Evolutionary conservation across 2,113 vertebrate species (phyloP), one percentile per base, ranked within the genome.

Genomic region (Lagopus leucura): DNA sequence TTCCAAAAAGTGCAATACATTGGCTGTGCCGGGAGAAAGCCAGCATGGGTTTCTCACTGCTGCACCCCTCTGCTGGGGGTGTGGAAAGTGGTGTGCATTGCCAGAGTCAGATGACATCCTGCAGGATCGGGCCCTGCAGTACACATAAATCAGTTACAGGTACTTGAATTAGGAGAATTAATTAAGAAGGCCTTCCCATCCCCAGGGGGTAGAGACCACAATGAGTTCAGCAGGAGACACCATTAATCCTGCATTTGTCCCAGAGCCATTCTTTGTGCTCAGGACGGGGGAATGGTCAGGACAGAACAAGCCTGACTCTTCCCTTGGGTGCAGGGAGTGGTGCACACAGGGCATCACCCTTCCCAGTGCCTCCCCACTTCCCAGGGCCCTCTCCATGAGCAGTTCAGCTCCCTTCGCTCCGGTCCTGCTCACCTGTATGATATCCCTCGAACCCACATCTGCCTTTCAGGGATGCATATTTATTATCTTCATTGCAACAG

Each of bases 121-220:
- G 74, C 38, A 84, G 70, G 38, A 81, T 84, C 72, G 65, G 72
- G 60, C 36, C 72, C 47, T 30, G 18, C 65, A 32, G 47, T 47
- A n/a, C 67, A 25, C 54, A 90, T 90, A 93, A 96, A 97, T 97
- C 94, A 93, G 93, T 92, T 70, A 94, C 93, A 96, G 91, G 43
- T 82, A 30, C 80, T 75, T 96, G 89, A 82, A 92, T 91, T 61
- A 81, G 64, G 80, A 94, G 64, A 93, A 95, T 92, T 92, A 84
- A 86, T 95, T 82, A 75, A 38, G 21, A 82, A 73, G 91, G 69
- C 71, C 67, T 92, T 95, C 85, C 84, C 73, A 91, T 94, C 58
- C 91, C 91, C 90, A 66, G 87, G 88, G 94, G 95, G 13, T 38
- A 88, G 22, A n/a, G 36, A 76, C 19, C 71, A 93, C 91, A 96